A percentile compares a stretch with the other conserved stretches of the same genome.
Evolutionary conservation across 2,113 vertebrate genomes (phyloP).

Genomic region (Oreotrochilus melanogaster): DNA sequence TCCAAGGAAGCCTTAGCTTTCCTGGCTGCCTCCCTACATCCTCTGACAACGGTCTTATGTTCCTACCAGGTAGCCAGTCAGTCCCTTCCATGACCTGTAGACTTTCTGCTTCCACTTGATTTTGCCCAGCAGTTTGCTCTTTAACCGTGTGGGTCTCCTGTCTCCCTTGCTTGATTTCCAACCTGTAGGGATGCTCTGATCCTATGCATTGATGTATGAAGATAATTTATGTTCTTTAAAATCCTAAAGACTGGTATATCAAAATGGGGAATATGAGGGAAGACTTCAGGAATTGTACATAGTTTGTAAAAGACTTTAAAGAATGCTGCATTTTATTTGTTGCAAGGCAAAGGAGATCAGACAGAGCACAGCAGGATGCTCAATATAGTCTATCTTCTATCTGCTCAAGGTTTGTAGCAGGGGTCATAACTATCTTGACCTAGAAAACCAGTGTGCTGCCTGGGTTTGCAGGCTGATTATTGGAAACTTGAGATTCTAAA

Average conservation of each 20-base stretch:
- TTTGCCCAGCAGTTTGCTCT: no score
- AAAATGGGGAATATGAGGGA: not conserved
- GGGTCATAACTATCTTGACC: not conserved
- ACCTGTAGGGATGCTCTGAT: no score
- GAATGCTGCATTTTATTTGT: not conserved
- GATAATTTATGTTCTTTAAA: not conserved
- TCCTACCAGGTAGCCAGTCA: no score
- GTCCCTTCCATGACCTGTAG: no score
- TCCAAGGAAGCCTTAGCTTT: no score
- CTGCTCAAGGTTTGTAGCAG: not conserved
- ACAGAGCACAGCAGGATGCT: not conserved
- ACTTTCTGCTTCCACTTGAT: no score
- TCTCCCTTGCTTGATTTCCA: no score
- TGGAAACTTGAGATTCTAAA: not conserved
- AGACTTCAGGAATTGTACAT: not conserved
- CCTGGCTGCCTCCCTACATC: no score
- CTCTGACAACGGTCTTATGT: no score
- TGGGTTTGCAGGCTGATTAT: not conserved
- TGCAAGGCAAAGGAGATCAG: not conserved
- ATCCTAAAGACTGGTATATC: not conserved
- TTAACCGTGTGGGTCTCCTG: no score
- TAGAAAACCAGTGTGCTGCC: not conserved
- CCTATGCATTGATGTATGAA: not conserved
- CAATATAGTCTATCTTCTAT: not conserved
- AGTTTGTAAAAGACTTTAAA: not conserved